These are phyloP conservation scores for Macaca mulatta DNA, from an alignment of 2,113 vertebrate genomes.

Conservation along the genomic window DNA sequence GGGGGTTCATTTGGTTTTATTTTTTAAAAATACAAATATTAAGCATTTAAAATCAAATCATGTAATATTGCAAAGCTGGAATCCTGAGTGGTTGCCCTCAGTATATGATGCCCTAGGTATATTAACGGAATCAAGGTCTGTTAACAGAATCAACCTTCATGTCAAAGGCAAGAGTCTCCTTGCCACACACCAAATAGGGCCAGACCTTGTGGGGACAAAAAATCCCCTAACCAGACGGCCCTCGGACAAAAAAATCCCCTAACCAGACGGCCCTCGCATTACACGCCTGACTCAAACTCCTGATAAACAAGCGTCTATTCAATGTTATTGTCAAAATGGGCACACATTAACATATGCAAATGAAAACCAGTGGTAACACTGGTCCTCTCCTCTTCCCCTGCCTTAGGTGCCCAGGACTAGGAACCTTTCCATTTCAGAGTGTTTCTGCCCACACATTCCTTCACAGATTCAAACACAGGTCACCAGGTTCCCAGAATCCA, in stretches of 20 bases:
- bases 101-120: constrained; percentile 83
- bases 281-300: constrained; percentile 89
- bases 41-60: constrained; percentile 25
- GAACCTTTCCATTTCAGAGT: not conserved
- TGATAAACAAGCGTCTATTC: constrained; percentile 89
- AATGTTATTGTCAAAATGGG: constrained; percentile 81
- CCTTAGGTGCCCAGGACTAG: not conserved
- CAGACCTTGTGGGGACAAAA: constrained; percentile 91
- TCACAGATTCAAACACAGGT: not conserved
- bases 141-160: constrained; percentile 87
- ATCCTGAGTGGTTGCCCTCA: constrained; percentile 63
- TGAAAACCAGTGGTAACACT: not conserved
- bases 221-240: constrained; percentile 92
- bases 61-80: constrained; percentile 32
- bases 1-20: not conserved
- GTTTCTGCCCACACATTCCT: not conserved
- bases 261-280: constrained; percentile 91
- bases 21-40: not conserved
- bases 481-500: not conserved
- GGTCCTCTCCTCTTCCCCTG: not conserved
- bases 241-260: constrained; percentile 90
- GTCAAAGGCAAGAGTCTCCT: constrained; percentile 91
- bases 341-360: constrained; percentile 54
- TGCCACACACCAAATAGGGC: constrained; percentile 90
- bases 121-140: constrained; percentile 86